Base-by-base conservation (phyloP, 2,888 invertebrate species). In the Mechanitis messenoides region DNA sequence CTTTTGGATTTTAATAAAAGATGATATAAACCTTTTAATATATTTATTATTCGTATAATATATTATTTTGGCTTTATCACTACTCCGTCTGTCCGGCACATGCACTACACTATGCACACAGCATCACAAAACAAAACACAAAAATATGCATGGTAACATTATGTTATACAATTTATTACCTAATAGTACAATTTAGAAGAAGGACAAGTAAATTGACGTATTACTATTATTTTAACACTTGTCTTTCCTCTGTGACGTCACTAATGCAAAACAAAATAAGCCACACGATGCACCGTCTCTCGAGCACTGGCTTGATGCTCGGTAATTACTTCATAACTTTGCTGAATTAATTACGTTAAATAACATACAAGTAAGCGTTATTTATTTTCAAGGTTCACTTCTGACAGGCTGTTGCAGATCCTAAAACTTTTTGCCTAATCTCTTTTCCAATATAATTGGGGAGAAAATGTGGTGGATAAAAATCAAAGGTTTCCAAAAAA, bases 71-170 rank as follows among this genome's bases (percentile, higher is more conserved):
- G 47, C 2, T 47, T n/a, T 46, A 45, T 57, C 31, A 60, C 47
- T 46, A 59, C 56, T 69, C 66, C 68, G 63, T 63, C 69, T 63
- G 67, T 62, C 69, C 64, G 71, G 64, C 62, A 66, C 72, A 72
- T 75, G 75, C 76, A 79, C 85, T 84, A 84, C 75, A 78, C 85
- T 84, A 85, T 80, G 81, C 85, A 85, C 83, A 86, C 82, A 83
- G 83, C 85, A 74, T 77, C 74, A 80, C 77, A 73, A 76, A 81
- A 84, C 79, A 81, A 76, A 81, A 83, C 61, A 62, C 47, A 60
- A 63, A 63, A 50, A 63, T 56, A 61, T 38, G 56, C 33, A 56
- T 31, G 47, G 42, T 33, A 31, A 9, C 3, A 9, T 31, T 31
- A 50, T 50, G 50, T 50, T 50, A 50, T 50, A 11, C 50, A 31